These are phyloP conservation scores for Felis chaus DNA, from an alignment of 2,113 vertebrate species.

Conservation along the genomic window DNA sequence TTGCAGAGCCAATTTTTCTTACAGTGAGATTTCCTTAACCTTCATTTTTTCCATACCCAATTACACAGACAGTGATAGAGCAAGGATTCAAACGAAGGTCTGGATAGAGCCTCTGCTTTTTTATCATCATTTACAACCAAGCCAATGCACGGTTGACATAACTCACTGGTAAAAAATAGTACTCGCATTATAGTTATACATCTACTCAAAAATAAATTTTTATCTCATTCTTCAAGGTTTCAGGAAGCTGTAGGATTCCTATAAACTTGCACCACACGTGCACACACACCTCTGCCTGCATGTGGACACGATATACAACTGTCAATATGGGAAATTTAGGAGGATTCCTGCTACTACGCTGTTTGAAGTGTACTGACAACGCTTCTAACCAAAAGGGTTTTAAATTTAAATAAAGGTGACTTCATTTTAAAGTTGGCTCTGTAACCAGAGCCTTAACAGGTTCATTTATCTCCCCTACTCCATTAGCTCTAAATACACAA, in stretches of 20 bases:
- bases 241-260: not conserved
- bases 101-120: not conserved
- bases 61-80: not conserved
- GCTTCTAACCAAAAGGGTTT: not conserved
- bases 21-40: not conserved
- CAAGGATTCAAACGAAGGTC: not conserved
- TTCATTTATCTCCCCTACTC: not conserved
- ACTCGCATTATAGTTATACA: not conserved
- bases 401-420: slow-evolving; percentile 23
- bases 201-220: not conserved
- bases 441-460: not conserved
- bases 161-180: not conserved
- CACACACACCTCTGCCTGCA: not conserved
- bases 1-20: slow-evolving; percentile 41
- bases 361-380: not conserved
- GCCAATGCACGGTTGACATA: not conserved
- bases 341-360: not conserved
- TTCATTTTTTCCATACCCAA: not conserved
- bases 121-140: not conserved
- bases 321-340: not conserved
- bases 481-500: not conserved
- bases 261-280: not conserved
- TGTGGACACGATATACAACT: not conserved
- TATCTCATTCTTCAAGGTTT: not conserved
- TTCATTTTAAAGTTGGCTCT: slow-evolving; percentile 17